phyloP scores from a whole-genome alignment of 2,797 vertebrate species.

The Aulostomus chinensis region DNA sequence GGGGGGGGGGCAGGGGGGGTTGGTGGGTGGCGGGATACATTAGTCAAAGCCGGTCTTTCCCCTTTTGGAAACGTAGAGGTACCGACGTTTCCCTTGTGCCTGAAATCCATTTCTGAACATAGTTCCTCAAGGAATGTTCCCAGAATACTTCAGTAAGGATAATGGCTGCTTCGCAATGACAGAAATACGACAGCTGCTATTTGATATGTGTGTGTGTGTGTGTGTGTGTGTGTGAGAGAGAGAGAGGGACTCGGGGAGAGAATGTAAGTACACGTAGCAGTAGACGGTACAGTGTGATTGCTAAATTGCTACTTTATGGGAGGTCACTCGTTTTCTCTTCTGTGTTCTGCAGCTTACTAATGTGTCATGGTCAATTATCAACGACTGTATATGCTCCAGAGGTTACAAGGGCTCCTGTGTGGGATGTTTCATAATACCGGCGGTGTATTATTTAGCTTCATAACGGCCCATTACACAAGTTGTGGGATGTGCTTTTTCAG shows the following conservation, averaged over 20 bases:
- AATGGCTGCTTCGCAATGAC: slow-evolving; percentile 24
- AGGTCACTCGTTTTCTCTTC: slow-evolving; percentile 45
- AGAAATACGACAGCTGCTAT: slow-evolving; percentile 50
- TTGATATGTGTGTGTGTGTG: slow-evolving; percentile 2
- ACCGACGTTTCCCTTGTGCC: slow-evolving; percentile 18
- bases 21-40: too few species aligned
- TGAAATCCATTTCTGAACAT: slow-evolving; percentile 11
- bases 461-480: slow-evolving; percentile 38
- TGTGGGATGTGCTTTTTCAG: slow-evolving; percentile 28
- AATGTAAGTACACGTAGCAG: background rate
- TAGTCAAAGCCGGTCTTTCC: too few species aligned
- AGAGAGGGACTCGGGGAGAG: background rate
- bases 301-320: slow-evolving; percentile 43
- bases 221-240: background rate
- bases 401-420: slow-evolving; percentile 24
- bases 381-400: slow-evolving; percentile 30
- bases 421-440: slow-evolving; percentile 40
- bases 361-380: slow-evolving; percentile 51
- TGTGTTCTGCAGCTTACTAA: slow-evolving; percentile 31
- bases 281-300: slow-evolving; percentile 11
- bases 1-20: background rate
- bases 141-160: slow-evolving; percentile 35
- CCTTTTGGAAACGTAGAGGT: slow-evolving; percentile 7
- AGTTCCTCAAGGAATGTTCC: slow-evolving; percentile 46
- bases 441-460: slow-evolving; percentile 32